phyloP scores from a whole-genome alignment of 2,113 vertebrate species.

The Chroicocephalus ridibundus region DNA sequence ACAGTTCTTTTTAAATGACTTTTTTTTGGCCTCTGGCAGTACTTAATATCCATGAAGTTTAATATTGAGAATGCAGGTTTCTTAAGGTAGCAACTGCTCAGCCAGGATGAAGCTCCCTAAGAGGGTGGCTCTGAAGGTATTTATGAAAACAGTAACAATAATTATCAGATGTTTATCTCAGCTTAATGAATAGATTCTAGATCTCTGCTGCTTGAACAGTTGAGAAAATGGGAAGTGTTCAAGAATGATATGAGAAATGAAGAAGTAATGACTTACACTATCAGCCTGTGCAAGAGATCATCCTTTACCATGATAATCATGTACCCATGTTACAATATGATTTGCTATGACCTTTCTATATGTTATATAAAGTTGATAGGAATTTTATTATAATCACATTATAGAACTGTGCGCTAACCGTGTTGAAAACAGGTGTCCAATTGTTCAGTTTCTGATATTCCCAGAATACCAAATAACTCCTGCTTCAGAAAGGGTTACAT shows the following conservation, averaged over 20 bases:
- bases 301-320: not conserved
- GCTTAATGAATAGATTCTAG: not conserved
- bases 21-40: not conserved
- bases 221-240: not conserved
- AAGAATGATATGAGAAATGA: not conserved
- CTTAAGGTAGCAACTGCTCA: constrained; percentile 16
- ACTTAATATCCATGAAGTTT: constrained; percentile 20
- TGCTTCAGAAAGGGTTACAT: not conserved
- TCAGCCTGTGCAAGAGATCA: not conserved
- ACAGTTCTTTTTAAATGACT: not conserved
- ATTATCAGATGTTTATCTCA: constrained; percentile 6
- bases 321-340: not conserved
- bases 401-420: not conserved
- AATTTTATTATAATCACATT: not conserved
- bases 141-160: not conserved
- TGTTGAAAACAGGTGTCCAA: not conserved
- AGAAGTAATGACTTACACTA: not conserved
- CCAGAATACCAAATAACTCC: not conserved
- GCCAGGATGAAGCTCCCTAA: constrained; percentile 3
- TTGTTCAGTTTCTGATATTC: not conserved
- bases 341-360: not conserved
- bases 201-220: not conserved
- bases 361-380: not conserved
- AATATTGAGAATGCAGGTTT: not conserved
- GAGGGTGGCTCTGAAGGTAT: not conserved